These are phyloP conservation scores for Bubo scandiacus DNA, from an alignment of 2,113 vertebrate species.

Conservation along the genomic window DNA sequence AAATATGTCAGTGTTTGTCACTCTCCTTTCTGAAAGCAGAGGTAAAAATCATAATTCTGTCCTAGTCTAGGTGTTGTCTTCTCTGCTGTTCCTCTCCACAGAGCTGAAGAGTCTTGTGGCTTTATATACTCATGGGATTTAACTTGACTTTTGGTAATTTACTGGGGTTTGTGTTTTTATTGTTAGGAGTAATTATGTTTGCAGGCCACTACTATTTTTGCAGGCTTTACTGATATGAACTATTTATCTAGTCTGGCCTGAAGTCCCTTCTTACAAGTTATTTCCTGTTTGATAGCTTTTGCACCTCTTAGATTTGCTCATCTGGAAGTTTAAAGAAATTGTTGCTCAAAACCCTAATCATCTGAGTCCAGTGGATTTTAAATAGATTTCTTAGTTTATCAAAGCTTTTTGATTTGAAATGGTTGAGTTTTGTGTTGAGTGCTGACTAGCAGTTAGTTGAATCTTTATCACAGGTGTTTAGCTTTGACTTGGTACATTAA, in stretches of 20 bases:
- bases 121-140: neutral
- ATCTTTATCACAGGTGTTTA: neutral
- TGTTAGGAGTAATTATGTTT: neutral
- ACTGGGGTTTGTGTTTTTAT: neutral
- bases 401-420: neutral
- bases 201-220: neutral
- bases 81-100: neutral
- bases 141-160: neutral
- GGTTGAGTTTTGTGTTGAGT: neutral
- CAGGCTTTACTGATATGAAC: neutral
- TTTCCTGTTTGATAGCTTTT: slow-evolving; percentile 16
- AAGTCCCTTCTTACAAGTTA: neutral
- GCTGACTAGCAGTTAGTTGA: neutral
- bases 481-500: slow-evolving; percentile 14
- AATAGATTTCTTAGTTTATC: neutral
- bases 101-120: neutral
- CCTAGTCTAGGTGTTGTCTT: neutral
- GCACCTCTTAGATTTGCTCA: neutral
- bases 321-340: neutral
- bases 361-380: neutral
- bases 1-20: neutral
- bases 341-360: neutral
- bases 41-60: neutral
- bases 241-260: neutral
- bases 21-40: neutral